A percentile compares a stretch with the other conserved stretches of the same genome.
phyloP scores from a whole-genome alignment of 2,797 vertebrate species.

The Muraenolepis orangiensis region DNA sequence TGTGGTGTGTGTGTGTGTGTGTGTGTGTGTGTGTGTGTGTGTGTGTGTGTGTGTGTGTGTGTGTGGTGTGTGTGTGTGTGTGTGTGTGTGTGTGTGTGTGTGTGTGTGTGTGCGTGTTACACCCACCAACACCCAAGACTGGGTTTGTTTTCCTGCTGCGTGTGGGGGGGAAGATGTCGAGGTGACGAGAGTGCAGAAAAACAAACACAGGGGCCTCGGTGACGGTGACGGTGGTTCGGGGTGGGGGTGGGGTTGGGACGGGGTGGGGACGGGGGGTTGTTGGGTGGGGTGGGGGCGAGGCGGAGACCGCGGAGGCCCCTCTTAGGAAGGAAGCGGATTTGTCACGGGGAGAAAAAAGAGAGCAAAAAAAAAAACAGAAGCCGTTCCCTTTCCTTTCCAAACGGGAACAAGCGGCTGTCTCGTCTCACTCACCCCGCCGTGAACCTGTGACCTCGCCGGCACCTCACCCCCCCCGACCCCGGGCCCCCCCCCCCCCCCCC shows the following conservation, averaged over 20 bases:
- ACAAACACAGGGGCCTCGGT: slow-evolving; percentile 81
- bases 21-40: background rate
- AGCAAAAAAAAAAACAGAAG: slow-evolving; percentile 90
- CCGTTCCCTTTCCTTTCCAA: too few relatives aligned
- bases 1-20: too few relatives aligned
- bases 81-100: background rate
- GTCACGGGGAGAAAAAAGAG: too few relatives aligned
- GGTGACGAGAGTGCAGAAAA: slow-evolving; percentile 84
- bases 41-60: too few relatives aligned
- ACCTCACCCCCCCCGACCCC: too few relatives aligned
- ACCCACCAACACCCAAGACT: slow-evolving; percentile 7
- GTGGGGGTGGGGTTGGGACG: too few relatives aligned
- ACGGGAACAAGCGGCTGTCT: slow-evolving; percentile 73
- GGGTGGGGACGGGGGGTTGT: too few relatives aligned
- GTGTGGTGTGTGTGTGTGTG: too few relatives aligned
- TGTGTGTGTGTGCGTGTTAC: background rate
- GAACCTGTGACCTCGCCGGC: slow-evolving; percentile 81
- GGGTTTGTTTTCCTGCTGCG: slow-evolving; percentile 76
- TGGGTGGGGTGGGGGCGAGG: slow-evolving; percentile 63
- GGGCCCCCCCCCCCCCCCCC: too few relatives aligned
- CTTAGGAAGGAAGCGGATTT: slow-evolving; percentile 87
- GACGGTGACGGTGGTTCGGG: slow-evolving; percentile 61
- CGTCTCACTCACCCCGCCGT: slow-evolving; percentile 85
- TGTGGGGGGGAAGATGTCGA: slow-evolving; percentile 77
- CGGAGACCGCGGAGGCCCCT: slow-evolving; percentile 63